These are phyloP conservation scores for Tachysurus fulvidraco DNA, from an alignment of 2,113 vertebrate genomes.

Conservation along the genomic window DNA sequence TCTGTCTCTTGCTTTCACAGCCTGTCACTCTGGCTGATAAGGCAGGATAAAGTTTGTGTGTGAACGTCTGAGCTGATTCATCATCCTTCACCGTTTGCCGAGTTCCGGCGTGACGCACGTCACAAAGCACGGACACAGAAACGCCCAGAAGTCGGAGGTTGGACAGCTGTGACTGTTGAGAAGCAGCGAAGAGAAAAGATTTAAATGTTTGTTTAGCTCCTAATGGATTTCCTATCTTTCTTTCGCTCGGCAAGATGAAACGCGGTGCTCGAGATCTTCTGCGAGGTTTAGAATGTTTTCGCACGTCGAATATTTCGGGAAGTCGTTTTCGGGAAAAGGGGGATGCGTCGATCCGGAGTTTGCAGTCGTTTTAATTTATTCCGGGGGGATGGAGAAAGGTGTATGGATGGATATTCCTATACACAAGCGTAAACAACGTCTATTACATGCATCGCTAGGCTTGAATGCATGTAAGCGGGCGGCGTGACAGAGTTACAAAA, in stretches of 20 bases:
- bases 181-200: background rate
- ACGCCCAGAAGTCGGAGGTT: background rate
- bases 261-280: background rate
- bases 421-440: background rate
- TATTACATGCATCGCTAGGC: background rate
- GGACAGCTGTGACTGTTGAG: slow-evolving; percentile 10
- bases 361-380: background rate
- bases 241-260: background rate
- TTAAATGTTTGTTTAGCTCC: background rate
- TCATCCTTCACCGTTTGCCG: slow-evolving; percentile 1
- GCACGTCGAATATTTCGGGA: slow-evolving; percentile 25
- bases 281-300: background rate
- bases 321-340: slow-evolving; percentile 27
- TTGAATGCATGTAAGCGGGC: background rate
- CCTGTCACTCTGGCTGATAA: slow-evolving; percentile 16
- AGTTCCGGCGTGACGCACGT: slow-evolving; percentile 12
- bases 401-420: background rate
- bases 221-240: background rate
- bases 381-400: background rate
- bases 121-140: background rate
- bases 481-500: background rate
- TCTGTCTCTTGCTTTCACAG: slow-evolving; percentile 21
- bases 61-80: slow-evolving; percentile 19
- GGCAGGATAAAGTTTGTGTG: slow-evolving; percentile 29
- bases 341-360: slow-evolving; percentile 19